Evolutionary conservation across 2,888 invertebrate genomes (phyloP), one percentile per base, ranked within the genome.

Genomic region (Frankliniella intonsa): DNA sequence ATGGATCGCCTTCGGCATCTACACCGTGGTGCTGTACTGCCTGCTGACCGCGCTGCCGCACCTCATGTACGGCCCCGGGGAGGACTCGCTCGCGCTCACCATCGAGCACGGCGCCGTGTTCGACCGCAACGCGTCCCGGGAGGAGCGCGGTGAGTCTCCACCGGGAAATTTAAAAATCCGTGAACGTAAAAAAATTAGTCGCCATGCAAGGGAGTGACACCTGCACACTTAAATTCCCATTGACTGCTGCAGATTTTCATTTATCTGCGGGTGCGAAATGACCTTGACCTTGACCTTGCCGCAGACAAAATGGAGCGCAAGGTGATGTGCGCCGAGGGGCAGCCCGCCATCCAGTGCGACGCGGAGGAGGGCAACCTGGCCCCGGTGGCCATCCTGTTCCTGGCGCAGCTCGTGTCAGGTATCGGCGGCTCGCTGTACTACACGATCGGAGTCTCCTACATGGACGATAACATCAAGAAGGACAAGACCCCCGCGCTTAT

Each of bases 391-490:
- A 89, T 93, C 51, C 88, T 94, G 17, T 92, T 93, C 85, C 85
- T 90, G 11, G 93, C 93, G 0, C 93, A 93, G 86, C 90, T 93
- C 82, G 91, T 94, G 80, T 92, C 93, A 2, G 93, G 93, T 1
- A 90, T 93, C 79, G 93, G 93, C 38, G 92, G 92, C 62, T 91
- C 92, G 0, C 87, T 93, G 0, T 93, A 92, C 86, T 92, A 92
- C 85, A 92, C 92, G 0, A 88, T 94, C 19, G 93, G 93, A 5
- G 91, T 93, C 0, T 90, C 93, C 1, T 94, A 94, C 86, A 92
- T 94, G 92, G 94, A 94, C 86, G 94, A 94, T 85, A 94, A 93
- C 85, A 92, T 93, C n/a, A 92, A 92, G 85, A 92, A 92, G 86
- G 92, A 93, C 7, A 93, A 92, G 86, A 93, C 93, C 0, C 93